Evolutionary conservation across 1,140 invertebrate genomes (phyloP), one percentile per base, ranked within the genome.

Genomic region (Calosoma granatense): DNA sequence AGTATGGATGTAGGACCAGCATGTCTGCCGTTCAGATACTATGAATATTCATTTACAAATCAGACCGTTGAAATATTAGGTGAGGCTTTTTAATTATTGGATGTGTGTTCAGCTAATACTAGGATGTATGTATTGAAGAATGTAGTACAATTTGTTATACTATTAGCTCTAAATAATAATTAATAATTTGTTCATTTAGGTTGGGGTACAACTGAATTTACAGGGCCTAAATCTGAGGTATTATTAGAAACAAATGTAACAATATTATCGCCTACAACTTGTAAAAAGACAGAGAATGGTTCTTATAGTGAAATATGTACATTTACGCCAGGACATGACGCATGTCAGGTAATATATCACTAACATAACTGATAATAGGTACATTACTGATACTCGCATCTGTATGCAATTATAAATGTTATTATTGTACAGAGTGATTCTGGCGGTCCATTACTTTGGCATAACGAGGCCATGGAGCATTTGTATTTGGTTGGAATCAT

Each of bases 321-420:
- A 1, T 85, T 77, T 39, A 70, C 74, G 0, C 62, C 69, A 19
- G 76, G 76, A 47, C 83, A 81, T 62, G 85, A 87, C 64, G 72
- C 82, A 2, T 87, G 85, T 65, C 78, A 81, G 71, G 79, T 81
- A 71, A n/a, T n/a, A n/a, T n/a, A n/a, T n/a, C n/a, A n/a, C n/a
- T n/a, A n/a, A n/a, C n/a, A n/a, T n/a, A n/a, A n/a, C n/a, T n/a
- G n/a, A n/a, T n/a, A n/a, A n/a, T n/a, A n/a, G n/a, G n/a, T n/a
- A n/a, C n/a, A n/a, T n/a, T n/a, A n/a, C n/a, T n/a, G n/a, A n/a
- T n/a, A n/a, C n/a, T n/a, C n/a, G n/a, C n/a, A n/a, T n/a, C n/a
- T n/a, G n/a, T n/a, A n/a, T n/a, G n/a, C n/a, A n/a, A n/a, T n/a
- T n/a, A n/a, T n/a, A n/a, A n/a, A n/a, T n/a, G n/a, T 36, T 9